phyloP scores from a whole-genome alignment of 2,113 vertebrate genomes.

The Empidonax traillii region DNA sequence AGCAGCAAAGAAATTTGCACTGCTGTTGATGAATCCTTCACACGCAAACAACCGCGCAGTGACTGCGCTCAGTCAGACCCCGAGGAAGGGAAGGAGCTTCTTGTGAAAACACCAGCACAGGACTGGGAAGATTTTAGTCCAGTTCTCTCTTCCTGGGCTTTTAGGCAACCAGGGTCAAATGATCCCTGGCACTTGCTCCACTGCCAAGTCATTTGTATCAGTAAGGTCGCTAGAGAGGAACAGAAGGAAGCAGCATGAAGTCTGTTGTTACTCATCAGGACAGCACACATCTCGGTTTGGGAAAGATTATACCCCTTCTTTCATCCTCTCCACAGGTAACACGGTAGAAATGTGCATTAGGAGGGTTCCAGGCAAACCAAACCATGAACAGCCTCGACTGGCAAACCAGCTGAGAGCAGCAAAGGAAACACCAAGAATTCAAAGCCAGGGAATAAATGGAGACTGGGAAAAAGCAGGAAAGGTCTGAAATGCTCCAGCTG shows the following conservation, averaged over 20 bases:
- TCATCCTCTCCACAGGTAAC: not conserved
- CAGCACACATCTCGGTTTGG: not conserved
- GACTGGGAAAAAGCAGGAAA: not conserved
- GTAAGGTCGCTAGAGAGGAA: not conserved
- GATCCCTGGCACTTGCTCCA: not conserved
- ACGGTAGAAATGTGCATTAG: fast-evolving
- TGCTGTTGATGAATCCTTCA: not conserved
- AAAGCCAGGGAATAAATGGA: not conserved
- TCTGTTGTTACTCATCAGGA: not conserved
- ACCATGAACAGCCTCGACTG: not conserved
- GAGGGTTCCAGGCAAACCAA: not conserved
- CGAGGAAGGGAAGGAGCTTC: not conserved
- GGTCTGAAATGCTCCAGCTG: not conserved
- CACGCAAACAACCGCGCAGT: fast-evolving
- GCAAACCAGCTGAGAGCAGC: not conserved
- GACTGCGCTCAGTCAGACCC: fast-evolving
- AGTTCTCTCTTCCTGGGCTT: not conserved
- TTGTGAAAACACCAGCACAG: not conserved
- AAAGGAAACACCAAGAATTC: not conserved
- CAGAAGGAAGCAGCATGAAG: not conserved
- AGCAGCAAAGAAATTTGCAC: not conserved
- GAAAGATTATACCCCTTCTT: not conserved
- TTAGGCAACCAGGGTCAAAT: not conserved
- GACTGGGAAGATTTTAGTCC: not conserved
- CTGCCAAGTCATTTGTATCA: not conserved